A percentile compares a stretch with the other conserved stretches of the same genome.
phyloP scores from a whole-genome alignment of 2,888 invertebrate species.

The Pyrgus malvae region DNA sequence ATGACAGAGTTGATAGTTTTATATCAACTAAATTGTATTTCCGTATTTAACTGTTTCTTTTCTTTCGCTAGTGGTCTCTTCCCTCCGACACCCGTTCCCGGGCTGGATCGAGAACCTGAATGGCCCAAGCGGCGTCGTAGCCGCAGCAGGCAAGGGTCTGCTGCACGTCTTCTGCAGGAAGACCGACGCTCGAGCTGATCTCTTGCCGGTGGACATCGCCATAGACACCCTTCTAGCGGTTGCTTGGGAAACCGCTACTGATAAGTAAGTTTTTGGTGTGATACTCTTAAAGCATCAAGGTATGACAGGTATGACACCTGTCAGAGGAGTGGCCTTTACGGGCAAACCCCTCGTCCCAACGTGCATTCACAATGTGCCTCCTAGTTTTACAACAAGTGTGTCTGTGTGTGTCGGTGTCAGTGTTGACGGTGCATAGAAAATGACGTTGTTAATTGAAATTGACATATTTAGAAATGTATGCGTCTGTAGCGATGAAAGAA shows the following conservation, averaged over 20 bases:
- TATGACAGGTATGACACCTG: too few species aligned
- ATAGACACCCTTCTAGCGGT: slow-evolving; percentile 88
- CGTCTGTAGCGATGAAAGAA: too few species aligned
- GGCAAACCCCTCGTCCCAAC: too few species aligned
- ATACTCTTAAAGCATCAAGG: too few species aligned
- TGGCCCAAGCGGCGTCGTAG: slow-evolving; percentile 90
- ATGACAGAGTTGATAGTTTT: too few species aligned
- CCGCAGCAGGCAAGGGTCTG: slow-evolving; percentile 87
- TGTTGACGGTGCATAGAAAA: too few species aligned
- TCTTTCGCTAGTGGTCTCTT: slow-evolving; percentile 84
- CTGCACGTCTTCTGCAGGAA: slow-evolving; percentile 85
- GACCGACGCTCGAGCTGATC: slow-evolving; percentile 83
- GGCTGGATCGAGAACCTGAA: slow-evolving; percentile 98
- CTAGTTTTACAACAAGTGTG: too few species aligned
- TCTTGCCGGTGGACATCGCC: slow-evolving; percentile 91
- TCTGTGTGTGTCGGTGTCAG: too few species aligned
- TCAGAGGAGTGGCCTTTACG: too few species aligned
- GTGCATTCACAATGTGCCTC: too few species aligned
- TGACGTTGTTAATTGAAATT: too few species aligned
- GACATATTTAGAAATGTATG: too few species aligned
- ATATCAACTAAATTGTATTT: not conserved
- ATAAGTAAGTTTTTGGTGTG: slow-evolving; percentile 53
- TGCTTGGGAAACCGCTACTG: slow-evolving; percentile 85
- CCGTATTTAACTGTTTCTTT: not conserved
- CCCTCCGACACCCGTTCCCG: slow-evolving; percentile 82